Base-by-base conservation (phyloP, 2,888 invertebrate species). In the Caenorhabditis sp. region DNA sequence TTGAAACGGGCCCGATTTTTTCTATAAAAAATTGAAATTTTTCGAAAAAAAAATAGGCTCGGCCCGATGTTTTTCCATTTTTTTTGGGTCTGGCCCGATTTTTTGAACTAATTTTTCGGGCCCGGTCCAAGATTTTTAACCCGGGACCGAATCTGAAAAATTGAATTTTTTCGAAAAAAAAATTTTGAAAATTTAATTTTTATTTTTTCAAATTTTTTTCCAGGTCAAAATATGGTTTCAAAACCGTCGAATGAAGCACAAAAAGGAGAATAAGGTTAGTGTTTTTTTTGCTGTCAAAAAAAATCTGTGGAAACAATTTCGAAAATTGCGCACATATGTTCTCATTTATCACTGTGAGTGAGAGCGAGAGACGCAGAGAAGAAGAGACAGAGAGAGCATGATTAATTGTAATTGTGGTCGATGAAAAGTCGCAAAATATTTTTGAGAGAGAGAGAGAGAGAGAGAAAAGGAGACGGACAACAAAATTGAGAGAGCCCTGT, bases 191-290 rank as follows among this genome's bases (percentile, higher is more conserved):
- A n/a, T n/a, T n/a, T n/a, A n/a, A n/a, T n/a, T n/a, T n/a, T n/a
- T n/a, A n/a, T n/a, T n/a, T n/a, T n/a, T n/a, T n/a, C n/a, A n/a
- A n/a, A n/a, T n/a, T n/a, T n/a, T 31, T 31, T 31, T 31, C 10
- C 31, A 31, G 31, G 78, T 79, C 0, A 81, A 81, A 62, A 96
- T 96, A 90, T 95, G 95, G 95, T 96, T 96, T 91, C 95, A 95
- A 90, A 96, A 96, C 91, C 92, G 96, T 88, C 92, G 96, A 90
- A 97, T 97, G 96, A 96, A 97, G 89, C 92, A 95, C 91, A 96
- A 96, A 92, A 88, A 89, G 77, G 85, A 85, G 75, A 79, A 82
- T 60, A 82, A 83, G 76, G 83, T 81, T 6, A 24, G 57, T 24
- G 8, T 3, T 6, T 31, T 26, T 31, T 19, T 53, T n/a, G n/a